Evolutionary conservation across 2,797 vertebrate species (phyloP), one percentile per base, ranked within the genome.

Genomic region (Taeniopygia guttata): DNA sequence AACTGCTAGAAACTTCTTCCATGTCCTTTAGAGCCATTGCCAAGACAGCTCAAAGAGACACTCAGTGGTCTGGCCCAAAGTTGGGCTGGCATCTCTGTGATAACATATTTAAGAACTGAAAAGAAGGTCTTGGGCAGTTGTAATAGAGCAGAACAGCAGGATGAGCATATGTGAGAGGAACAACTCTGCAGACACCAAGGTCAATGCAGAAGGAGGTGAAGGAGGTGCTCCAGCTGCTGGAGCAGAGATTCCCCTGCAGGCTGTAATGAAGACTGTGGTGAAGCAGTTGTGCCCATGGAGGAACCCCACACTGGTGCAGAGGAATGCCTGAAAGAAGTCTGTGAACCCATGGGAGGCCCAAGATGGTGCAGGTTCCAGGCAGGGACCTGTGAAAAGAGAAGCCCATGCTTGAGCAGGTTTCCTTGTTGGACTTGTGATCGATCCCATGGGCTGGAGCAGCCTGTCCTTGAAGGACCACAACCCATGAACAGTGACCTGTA

Each of bases 311-410:
- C 5, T 1, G 1, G 7, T 20, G 13, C n/a, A 45, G 16, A 54
- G 1, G 4, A 12, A 10, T 67, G 5, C 22, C 32, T 29, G 46
- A 52, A 38, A 67, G 4, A 22, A 67, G 32, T 17, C 26, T 51
- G 52, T 12, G 38, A 36, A 3, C 6, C 10, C 1, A 0, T 51
- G 52, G 22, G 22, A 59, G 12, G 22, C 2, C 32, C 8, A 6
- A 27, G 38, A 13, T 22, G 32, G 36, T 43, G 32, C 36, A 66
- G 36, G 10, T 4, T 36, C 43, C 62, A 5, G 38, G 8, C 18
- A 75, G 32, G 22, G 11, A 22, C 14, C 18, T 1, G 0, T 10
- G 11, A 18, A 59, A 6, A 51, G 38, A 59, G 22, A 11, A 67
- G 27, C 7, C 15, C 23, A 10, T 4, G 4, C 15, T 32, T 8